Conservation (phyloP, 2,113 vertebrate genomes). For the Eidolon helvum region DNA sequence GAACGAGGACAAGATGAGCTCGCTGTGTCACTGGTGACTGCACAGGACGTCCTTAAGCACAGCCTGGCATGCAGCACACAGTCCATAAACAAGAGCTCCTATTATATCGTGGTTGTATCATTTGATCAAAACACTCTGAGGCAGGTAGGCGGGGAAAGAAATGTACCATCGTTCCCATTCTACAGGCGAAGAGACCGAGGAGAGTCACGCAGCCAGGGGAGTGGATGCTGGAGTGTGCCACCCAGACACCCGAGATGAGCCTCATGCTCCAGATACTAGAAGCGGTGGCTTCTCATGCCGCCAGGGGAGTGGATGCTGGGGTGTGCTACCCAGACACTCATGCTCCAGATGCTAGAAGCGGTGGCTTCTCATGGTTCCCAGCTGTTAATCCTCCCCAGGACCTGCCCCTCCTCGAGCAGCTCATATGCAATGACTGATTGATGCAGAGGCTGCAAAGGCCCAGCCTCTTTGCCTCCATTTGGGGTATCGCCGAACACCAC, state of each 20-base stretch:
- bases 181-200: not conserved
- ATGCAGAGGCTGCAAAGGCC: rapidly evolving
- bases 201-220: rapidly evolving
- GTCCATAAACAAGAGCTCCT: rapidly evolving
- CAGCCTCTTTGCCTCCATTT: not conserved
- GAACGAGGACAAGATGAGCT: not conserved
- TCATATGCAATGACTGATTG: rapidly evolving
- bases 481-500: not conserved
- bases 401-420: not conserved
- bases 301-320: rapidly evolving
- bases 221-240: rapidly evolving
- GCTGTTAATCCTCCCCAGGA: no score
- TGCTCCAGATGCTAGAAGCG: no score
- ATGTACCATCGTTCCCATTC: rapidly evolving
- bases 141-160: not conserved
- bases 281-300: no score
- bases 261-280: no score
- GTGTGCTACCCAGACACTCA: not conserved
- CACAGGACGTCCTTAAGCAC: rapidly evolving
- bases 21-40: rapidly evolving
- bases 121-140: not conserved
- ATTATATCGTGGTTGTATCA: rapidly evolving
- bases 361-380: no score
- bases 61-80: not conserved
- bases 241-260: not conserved